Evolutionary conservation across 2,113 vertebrate species (phyloP).

Genomic region (Patagioenas fasciata): DNA sequence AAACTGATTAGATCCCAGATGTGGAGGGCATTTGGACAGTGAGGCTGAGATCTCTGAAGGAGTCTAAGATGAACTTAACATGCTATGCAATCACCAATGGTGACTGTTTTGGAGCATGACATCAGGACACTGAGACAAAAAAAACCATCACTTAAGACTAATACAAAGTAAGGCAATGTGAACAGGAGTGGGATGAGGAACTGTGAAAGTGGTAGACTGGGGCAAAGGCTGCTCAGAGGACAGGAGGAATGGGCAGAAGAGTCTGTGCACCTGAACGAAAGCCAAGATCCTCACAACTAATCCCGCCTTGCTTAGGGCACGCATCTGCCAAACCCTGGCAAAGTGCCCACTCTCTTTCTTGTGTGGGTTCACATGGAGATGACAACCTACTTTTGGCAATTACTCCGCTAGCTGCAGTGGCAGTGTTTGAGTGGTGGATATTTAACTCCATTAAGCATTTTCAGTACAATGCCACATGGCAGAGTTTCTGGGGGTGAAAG

Average conservation of each 20-base stretch:
- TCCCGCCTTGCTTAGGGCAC: not conserved
- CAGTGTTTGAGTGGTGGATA: not conserved
- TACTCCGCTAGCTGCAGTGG: not conserved
- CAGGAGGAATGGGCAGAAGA: not conserved
- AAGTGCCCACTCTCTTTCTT: not conserved
- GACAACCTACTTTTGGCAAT: not conserved
- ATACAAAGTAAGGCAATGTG: not conserved
- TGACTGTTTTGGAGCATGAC: not conserved
- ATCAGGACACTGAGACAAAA: not conserved
- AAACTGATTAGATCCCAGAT: not conserved
- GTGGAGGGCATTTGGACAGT: not conserved
- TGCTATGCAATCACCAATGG: not conserved
- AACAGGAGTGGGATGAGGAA: not conserved
- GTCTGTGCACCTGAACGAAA: not conserved
- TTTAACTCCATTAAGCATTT: not conserved
- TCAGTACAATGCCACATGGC: not conserved
- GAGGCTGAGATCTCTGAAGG: not conserved
- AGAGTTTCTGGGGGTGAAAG: not conserved
- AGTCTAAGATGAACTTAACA: not conserved
- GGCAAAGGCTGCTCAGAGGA: not conserved
- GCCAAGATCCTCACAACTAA: slow-evolving; percentile 1
- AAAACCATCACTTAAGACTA: not conserved
- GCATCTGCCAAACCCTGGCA: slow-evolving; percentile 22
- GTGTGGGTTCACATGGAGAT: not conserved
- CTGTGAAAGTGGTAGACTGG: not conserved